These are phyloP conservation scores for Phenacoccus solenopsis DNA, from an alignment of 1,140 invertebrate genomes.

Conservation along the genomic window DNA sequence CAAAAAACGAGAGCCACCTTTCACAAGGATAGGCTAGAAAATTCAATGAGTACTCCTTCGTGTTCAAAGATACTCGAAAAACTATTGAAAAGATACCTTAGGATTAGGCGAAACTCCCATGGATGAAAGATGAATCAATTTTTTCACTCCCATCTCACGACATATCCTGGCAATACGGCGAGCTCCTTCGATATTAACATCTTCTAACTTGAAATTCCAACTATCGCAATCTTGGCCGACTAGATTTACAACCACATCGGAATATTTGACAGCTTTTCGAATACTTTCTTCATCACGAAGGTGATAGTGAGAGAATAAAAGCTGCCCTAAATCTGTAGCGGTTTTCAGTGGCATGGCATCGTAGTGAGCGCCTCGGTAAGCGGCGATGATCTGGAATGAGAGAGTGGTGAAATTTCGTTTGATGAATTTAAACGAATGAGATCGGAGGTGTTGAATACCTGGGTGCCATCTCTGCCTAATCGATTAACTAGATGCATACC, in stretches of 20 bases:
- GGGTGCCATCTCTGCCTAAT: constrained; percentile 73
- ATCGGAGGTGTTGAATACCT: constrained; percentile 39
- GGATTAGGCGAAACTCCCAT: constrained; percentile 45
- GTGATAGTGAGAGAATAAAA: constrained; percentile 76
- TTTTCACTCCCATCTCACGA: constrained; percentile 62
- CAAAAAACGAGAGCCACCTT: constrained; percentile 52
- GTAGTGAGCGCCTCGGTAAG: constrained; percentile 80
- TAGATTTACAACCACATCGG: constrained; percentile 94
- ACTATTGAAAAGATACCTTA: constrained; percentile 7
- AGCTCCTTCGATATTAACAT: constrained; percentile 66
- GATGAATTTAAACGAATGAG: neutral
- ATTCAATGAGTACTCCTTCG: no score
- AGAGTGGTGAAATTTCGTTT: neutral
- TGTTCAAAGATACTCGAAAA: neutral
- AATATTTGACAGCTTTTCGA: constrained; percentile 76
- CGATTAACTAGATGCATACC: constrained; percentile 74
- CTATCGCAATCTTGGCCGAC: constrained; percentile 88
- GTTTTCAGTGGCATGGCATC: constrained; percentile 63
- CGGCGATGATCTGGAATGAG: constrained; percentile 79
- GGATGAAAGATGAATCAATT: constrained; percentile 72
- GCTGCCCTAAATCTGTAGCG: constrained; percentile 88
- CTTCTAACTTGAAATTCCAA: constrained; percentile 67
- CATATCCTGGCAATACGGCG: constrained; percentile 58
- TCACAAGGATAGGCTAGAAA: constrained; percentile 31
- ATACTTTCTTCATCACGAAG: constrained; percentile 81